Percentiles rank a stretch among this genome's conserved stretches.
These are phyloP conservation scores for Eupithecia subfuscata DNA, from an alignment of 2,888 invertebrate genomes.

Conservation along the genomic window DNA sequence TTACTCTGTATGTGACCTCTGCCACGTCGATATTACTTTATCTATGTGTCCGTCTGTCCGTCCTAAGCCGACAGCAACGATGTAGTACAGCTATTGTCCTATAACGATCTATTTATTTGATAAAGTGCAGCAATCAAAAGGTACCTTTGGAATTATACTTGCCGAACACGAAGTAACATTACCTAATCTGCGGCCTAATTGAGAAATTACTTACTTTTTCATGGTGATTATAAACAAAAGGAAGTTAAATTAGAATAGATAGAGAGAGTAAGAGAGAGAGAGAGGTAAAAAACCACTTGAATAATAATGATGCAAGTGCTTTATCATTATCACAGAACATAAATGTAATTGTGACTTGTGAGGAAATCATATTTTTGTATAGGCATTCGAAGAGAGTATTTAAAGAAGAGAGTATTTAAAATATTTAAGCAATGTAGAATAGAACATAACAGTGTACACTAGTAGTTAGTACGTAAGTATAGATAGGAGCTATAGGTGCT, in stretches of 20 bases:
- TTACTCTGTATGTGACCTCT: conserved; percentile 62
- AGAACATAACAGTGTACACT: no score
- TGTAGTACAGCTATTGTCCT: conserved; percentile 21
- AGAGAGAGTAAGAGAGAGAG: not conserved
- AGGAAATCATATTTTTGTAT: no score
- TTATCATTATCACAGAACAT: not conserved
- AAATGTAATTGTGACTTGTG: no score
- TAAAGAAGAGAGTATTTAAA: no score
- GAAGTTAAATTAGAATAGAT: not conserved
- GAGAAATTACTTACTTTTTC: conserved; percentile 1
- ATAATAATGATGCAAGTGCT: not conserved
- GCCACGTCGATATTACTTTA: conserved; percentile 51
- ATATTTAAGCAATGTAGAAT: no score
- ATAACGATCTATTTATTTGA: conserved; percentile 31
- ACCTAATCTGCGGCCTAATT: not conserved
- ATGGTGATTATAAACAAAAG: not conserved
- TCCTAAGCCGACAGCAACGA: conserved; percentile 55
- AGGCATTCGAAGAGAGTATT: no score
- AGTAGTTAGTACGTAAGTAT: no score
- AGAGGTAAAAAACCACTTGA: not conserved
- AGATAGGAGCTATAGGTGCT: no score
- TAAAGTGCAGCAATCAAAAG: conserved; percentile 9
- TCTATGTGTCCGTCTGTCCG: conserved; percentile 54
- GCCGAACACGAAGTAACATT: not conserved
- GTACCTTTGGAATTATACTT: not conserved